These are phyloP conservation scores for Myathropa florea DNA, from an alignment of 2,888 invertebrate genomes.

Conservation along the genomic window DNA sequence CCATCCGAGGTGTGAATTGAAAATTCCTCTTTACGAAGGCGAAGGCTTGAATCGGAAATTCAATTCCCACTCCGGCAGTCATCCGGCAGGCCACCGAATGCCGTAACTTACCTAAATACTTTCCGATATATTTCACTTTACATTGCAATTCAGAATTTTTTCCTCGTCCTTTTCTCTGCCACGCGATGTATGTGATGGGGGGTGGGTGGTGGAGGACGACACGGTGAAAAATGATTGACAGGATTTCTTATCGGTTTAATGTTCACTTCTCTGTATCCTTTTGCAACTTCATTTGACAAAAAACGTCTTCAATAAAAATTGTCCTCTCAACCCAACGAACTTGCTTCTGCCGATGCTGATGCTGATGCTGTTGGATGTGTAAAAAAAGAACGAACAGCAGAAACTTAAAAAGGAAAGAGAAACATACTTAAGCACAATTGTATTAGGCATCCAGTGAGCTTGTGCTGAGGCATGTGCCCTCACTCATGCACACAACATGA, in stretches of 20 bases:
- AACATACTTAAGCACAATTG: slow-evolving; percentile 55
- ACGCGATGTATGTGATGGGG: background rate
- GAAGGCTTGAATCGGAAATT: slow-evolving; percentile 55
- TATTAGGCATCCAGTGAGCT: slow-evolving; percentile 45
- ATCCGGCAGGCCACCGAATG: background rate
- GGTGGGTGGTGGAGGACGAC: background rate
- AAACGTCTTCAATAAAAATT: slow-evolving; percentile 6
- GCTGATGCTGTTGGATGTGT: background rate
- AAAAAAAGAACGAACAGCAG: background rate
- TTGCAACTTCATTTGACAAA: slow-evolving; percentile 43
- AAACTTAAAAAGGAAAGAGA: slow-evolving; percentile 50
- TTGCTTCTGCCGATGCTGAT: background rate
- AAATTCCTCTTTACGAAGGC: slow-evolving; percentile 64
- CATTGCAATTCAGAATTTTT: slow-evolving; percentile 8
- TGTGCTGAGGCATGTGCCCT: slow-evolving; percentile 53
- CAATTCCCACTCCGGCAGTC: slow-evolving; percentile 39
- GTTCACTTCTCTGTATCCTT: slow-evolving; percentile 26
- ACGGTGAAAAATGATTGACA: slow-evolving; percentile 57
- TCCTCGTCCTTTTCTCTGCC: background rate
- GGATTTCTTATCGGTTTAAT: slow-evolving; percentile 61
- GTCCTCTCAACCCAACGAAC: background rate
- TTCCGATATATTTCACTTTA: slow-evolving; percentile 57
- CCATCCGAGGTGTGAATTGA: slow-evolving; percentile 56
- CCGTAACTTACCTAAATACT: slow-evolving; percentile 30
- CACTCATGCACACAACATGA: slow-evolving; percentile 58